Conservation (phyloP, 2,797 vertebrate genomes). For the Macropodus opercularis region DNA sequence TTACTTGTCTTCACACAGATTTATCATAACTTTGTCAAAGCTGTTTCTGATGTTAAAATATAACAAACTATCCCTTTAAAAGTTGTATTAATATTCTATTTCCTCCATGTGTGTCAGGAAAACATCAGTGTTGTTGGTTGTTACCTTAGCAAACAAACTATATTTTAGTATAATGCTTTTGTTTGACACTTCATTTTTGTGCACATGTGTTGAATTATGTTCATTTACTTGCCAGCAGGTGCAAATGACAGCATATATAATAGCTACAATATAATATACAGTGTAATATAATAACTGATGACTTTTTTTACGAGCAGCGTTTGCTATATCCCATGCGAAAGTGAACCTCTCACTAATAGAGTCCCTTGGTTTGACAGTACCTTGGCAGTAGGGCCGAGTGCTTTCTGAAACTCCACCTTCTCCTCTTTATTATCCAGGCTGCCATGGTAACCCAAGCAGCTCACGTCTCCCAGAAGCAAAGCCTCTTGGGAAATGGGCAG, state of each 20-base stretch:
- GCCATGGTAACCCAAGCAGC: slow-evolving; percentile 93
- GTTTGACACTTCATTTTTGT: neutral
- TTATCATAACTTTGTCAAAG: neutral
- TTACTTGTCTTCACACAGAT: neutral
- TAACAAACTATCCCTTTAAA: neutral
- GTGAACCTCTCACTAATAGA: slow-evolving; percentile 56
- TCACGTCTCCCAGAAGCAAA: slow-evolving; percentile 92
- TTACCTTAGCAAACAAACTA: neutral
- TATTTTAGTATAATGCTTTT: neutral
- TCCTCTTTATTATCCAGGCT: slow-evolving; percentile 93
- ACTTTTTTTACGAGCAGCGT: neutral
- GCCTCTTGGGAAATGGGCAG: slow-evolving; percentile 98
- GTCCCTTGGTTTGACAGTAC: slow-evolving; percentile 77
- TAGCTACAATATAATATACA: neutral
- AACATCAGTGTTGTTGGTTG: neutral
- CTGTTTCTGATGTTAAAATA: neutral
- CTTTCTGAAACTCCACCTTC: slow-evolving; percentile 95
- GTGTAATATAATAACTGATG: slow-evolving; percentile 3
- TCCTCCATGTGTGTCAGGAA: neutral
- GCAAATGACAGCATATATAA: neutral
- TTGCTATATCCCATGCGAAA: slow-evolving; percentile 36
- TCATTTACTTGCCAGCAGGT: slow-evolving; percentile 8
- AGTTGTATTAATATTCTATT: neutral
- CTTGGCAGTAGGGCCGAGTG: slow-evolving; percentile 95
- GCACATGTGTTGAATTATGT: neutral